Evolutionary conservation across 2,888 invertebrate species (phyloP).

Genomic region (Euplexia lucipara): DNA sequence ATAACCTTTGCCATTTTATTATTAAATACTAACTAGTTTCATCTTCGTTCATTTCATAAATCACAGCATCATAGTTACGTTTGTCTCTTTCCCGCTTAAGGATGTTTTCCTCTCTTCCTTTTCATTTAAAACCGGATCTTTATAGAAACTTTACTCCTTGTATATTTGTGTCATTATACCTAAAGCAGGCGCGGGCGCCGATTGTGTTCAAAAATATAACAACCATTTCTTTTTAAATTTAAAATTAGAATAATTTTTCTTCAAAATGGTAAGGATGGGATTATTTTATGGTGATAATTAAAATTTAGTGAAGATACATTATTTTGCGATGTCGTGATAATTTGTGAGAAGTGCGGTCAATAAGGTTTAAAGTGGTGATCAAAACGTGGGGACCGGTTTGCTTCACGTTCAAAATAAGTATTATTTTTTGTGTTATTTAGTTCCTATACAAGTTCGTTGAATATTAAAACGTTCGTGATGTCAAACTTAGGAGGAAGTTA

Average conservation of each 20-base stretch:
- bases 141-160: constrained; percentile 32
- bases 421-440: constrained; percentile 9
- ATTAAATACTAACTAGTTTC: constrained; percentile 53
- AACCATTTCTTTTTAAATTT: not conserved
- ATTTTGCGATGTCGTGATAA: constrained; percentile 17
- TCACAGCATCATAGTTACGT: constrained; percentile 27
- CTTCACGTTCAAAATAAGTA: constrained; percentile 18
- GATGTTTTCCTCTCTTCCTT: constrained; percentile 38
- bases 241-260: constrained; percentile 2
- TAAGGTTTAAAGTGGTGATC: constrained; percentile 32
- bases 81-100: constrained; percentile 50
- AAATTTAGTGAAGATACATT: constrained; percentile 22
- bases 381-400: constrained; percentile 60
- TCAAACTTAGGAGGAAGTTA: constrained; percentile 2
- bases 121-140: constrained; percentile 33
- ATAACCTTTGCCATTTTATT: constrained; percentile 35
- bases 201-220: constrained; percentile 21
- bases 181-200: constrained; percentile 38
- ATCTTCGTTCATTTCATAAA: constrained; percentile 30
- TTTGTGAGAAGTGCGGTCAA: constrained; percentile 35
- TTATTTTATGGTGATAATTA: constrained; percentile 23
- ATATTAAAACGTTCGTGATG: constrained; percentile 7
- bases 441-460: not conserved
- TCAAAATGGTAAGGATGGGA: constrained; percentile 66
- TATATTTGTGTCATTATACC: constrained; percentile 50